A percentile compares a stretch with the other conserved stretches of the same genome.
Conservation (phyloP, 2,888 invertebrate genomes). For the Acanthococcus lagerstroemiae region DNA sequence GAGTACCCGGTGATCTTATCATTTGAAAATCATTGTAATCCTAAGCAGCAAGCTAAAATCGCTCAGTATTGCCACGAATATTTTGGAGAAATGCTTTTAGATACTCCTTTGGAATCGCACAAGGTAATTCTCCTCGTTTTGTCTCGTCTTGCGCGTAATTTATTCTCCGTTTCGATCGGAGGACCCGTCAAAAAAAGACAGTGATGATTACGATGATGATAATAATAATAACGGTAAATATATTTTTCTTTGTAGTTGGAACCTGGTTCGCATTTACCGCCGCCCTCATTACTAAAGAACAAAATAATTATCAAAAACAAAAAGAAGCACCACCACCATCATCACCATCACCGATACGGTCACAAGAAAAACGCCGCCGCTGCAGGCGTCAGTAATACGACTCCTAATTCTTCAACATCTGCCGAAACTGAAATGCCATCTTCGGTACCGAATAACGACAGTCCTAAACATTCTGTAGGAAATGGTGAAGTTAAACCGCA, state of each 20-base stretch:
- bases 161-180: no score
- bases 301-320: constrained; percentile 97
- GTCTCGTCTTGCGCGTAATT: no score
- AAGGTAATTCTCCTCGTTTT: constrained; percentile 33
- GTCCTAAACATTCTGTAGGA: constrained; percentile 39
- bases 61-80: constrained; percentile 91
- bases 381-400: constrained; percentile 50
- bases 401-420: neutral
- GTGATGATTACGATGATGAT: no score
- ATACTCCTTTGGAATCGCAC: constrained; percentile 72
- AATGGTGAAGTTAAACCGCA: constrained; percentile 55
- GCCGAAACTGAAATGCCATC: constrained; percentile 10
- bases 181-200: no score
- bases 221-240: no score
- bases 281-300: constrained; percentile 68
- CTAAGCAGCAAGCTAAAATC: constrained; percentile 91
- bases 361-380: constrained; percentile 44
- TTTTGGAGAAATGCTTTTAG: constrained; percentile 87
- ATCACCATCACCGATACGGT: constrained; percentile 57
- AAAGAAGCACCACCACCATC: constrained; percentile 69
- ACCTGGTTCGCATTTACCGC: constrained; percentile 68
- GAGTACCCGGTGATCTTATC: constrained; percentile 92
- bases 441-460: constrained; percentile 38
- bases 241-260: constrained; percentile 44
- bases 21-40: constrained; percentile 97